These are phyloP conservation scores for Arctia plantaginis DNA, from an alignment of 2,888 invertebrate species.

Conservation along the genomic window DNA sequence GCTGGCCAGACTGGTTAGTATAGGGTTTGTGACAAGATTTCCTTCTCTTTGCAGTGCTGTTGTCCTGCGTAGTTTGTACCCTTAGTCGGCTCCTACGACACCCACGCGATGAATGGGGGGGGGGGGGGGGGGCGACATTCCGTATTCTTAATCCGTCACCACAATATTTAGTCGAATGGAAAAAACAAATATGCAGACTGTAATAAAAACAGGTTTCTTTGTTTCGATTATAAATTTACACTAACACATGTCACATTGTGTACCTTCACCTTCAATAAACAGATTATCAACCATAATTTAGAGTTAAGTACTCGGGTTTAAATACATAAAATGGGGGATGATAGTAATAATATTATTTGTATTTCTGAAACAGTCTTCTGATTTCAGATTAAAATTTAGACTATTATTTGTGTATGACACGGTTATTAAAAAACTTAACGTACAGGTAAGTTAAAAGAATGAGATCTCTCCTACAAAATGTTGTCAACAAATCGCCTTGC, in stretches of 20 bases:
- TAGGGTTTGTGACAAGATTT: too few species aligned
- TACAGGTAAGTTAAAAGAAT: neutral
- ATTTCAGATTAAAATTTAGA: neutral
- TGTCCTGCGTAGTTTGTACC: too few species aligned
- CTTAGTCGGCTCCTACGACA: too few species aligned
- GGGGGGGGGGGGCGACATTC: too few species aligned
- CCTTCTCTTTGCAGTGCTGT: too few species aligned
- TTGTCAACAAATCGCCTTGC: too few species aligned
- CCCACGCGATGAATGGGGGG: too few species aligned
- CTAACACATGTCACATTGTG: slow-evolving; percentile 23
- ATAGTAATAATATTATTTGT: slow-evolving; percentile 2
- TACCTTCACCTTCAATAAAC: slow-evolving; percentile 32
- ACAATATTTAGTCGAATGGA: slow-evolving; percentile 42
- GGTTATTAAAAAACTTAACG: too few species aligned
- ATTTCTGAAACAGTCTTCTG: neutral
- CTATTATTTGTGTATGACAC: neutral
- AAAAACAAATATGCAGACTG: slow-evolving; percentile 39
- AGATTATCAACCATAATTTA: slow-evolving; percentile 15
- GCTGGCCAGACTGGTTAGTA: too few species aligned
- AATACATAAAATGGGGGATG: neutral
- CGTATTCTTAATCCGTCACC: too few species aligned
- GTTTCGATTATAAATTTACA: slow-evolving; percentile 49
- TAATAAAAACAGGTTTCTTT: slow-evolving; percentile 40
- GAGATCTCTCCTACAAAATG: neutral
- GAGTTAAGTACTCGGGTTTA: slow-evolving; percentile 24